These are phyloP conservation scores for Lonchura striata DNA, from an alignment of 2,113 vertebrate genomes.

Conservation along the genomic window DNA sequence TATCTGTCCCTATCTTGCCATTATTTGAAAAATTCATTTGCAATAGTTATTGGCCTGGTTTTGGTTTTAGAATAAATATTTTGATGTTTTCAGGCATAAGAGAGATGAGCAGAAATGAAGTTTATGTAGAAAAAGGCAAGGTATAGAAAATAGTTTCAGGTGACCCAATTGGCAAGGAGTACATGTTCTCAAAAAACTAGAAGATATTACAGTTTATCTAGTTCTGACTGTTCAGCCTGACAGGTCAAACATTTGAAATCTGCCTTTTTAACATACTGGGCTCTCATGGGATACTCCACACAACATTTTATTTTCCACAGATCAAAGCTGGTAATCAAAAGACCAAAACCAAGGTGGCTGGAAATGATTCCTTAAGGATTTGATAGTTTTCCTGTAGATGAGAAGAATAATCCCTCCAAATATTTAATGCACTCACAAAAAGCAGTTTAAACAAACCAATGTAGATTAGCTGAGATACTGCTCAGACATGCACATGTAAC, in stretches of 20 bases:
- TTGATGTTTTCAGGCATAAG: accelerated
- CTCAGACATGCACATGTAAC: background rate
- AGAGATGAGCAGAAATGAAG: background rate
- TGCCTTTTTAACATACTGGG: background rate
- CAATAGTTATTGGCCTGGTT: background rate
- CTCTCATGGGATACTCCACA: background rate
- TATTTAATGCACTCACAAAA: background rate
- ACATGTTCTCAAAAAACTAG: background rate
- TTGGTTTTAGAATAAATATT: background rate
- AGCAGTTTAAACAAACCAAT: background rate
- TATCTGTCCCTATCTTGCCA: background rate
- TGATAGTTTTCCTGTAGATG: background rate
- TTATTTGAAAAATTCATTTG: background rate
- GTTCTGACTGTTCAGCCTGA: background rate
- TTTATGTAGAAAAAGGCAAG: background rate
- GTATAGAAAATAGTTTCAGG: background rate
- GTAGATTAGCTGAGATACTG: background rate
- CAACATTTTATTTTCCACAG: background rate
- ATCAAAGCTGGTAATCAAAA: background rate
- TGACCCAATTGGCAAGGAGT: background rate
- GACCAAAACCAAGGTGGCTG: background rate
- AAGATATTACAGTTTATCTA: background rate
- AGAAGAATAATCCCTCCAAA: background rate
- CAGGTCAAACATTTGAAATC: background rate
- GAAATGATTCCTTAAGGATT: background rate